Base-by-base conservation (phyloP, 2,797 vertebrate genomes). In the Gouania willdenowi region DNA sequence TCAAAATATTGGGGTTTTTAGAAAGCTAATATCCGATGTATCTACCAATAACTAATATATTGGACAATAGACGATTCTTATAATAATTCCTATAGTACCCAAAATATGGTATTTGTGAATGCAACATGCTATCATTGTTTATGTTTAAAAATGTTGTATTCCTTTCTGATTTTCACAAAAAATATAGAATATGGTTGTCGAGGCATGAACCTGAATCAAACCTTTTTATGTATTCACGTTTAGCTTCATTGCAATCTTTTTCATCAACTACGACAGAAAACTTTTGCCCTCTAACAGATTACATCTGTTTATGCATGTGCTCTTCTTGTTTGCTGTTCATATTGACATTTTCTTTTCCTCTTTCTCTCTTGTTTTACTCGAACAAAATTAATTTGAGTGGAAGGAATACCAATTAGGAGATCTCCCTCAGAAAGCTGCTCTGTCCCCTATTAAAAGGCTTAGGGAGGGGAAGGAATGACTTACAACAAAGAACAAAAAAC, bases 381-480 rank as follows among this genome's bases (percentile, higher is more conserved):
- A 73, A 64, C 68, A 76, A 80, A 85, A 84, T 76, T 71, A 82
- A 84, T 86, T 79, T 84, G 64, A 71, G 58, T 41, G 56, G 47
- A 60, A 67, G 69, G 65, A 82, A 85, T 80, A 72, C 69, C 82
- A 79, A 81, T 76, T 61, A 66, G n/a, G 56, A 40, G 37, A 68
- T 75, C 61, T 56, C 67, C 66, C 70, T 66, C 64, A 61, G 71
- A 75, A 75, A 53, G 43, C 62, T 64, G 61, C 77, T 80, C 71
- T 67, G 59, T 58, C 44, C 48, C 38, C 56, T 71, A 80, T 79
- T 78, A 77, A 71, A 81, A 45, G 54, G 46, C 34, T 50, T 14
- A 16, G 26, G 66, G 61, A 67, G 61, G 50, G 50, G 47, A 72
- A 62, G 57, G 36, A 59, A 58, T 43, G 62, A 66, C 70, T 68